Conservation (phyloP, 2,113 vertebrate genomes). For the Zosterops lateralis region DNA sequence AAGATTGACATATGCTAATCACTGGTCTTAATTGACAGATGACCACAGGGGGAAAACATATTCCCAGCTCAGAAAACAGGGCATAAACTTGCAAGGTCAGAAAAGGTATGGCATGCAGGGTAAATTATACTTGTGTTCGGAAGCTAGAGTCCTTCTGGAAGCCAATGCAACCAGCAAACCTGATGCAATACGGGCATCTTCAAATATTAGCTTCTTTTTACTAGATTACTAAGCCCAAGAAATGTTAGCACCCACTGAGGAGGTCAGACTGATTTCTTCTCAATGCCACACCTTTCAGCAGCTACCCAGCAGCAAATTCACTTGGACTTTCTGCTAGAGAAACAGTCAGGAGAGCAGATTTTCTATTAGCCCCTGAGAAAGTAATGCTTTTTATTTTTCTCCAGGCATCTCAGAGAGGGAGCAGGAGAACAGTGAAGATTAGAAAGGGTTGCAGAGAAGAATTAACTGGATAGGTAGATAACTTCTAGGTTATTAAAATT, state of each 20-base stretch:
- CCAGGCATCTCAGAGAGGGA: background rate
- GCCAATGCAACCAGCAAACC: background rate
- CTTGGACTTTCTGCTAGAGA: background rate
- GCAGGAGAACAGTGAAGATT: background rate
- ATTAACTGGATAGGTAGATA: accelerated
- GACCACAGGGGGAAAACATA: background rate
- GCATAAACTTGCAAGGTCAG: background rate
- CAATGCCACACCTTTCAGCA: background rate
- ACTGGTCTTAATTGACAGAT: background rate
- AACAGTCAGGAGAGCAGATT: background rate
- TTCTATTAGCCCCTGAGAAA: background rate
- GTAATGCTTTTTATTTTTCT: background rate
- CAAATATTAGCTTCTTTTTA: background rate
- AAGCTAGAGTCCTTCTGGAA: background rate
- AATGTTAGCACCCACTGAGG: background rate
- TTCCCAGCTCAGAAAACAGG: background rate
- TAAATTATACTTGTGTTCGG: background rate
- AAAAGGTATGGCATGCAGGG: background rate
- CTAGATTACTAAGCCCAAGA: background rate
- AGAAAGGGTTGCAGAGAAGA: background rate
- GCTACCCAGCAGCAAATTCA: background rate
- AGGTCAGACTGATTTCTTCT: background rate
- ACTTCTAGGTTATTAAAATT: background rate
- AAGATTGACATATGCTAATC: background rate
- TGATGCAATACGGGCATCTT: background rate